phyloP scores from a whole-genome alignment of 1,140 invertebrate genomes.

The Drosophila chauvacae region DNA sequence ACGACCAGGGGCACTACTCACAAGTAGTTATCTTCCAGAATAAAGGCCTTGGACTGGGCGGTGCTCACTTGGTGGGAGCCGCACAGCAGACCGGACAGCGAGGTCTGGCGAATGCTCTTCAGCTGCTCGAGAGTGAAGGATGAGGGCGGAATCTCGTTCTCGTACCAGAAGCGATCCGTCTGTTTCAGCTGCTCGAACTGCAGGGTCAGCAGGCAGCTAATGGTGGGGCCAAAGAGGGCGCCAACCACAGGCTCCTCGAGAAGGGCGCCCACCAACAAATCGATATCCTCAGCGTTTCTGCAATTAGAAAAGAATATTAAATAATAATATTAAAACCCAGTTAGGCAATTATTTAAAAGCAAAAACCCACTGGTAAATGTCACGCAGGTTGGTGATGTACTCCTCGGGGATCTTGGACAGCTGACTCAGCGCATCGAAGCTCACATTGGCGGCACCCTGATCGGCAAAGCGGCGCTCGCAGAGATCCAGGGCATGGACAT shows the following conservation, averaged over 20 bases:
- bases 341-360: not conserved
- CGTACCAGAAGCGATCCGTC: slow-evolving; percentile 97
- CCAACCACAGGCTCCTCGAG: slow-evolving; percentile 92
- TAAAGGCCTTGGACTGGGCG: slow-evolving; percentile 93
- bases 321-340: not conserved
- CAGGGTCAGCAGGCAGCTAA: slow-evolving; percentile 92
- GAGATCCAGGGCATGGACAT: slow-evolving; percentile 86
- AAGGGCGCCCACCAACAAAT: slow-evolving; percentile 93
- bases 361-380: slow-evolving; percentile 77
- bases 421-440: slow-evolving; percentile 63
- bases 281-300: slow-evolving; percentile 92
- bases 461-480: slow-evolving; percentile 88
- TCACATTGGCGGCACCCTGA: slow-evolving; percentile 69
- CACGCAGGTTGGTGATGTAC: slow-evolving; percentile 75
- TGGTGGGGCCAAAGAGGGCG: slow-evolving; percentile 93
- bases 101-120: slow-evolving; percentile 85
- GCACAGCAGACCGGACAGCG: slow-evolving; percentile 84
- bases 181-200: slow-evolving; percentile 92
- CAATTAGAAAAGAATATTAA: slow-evolving; percentile 14
- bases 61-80: slow-evolving; percentile 85
- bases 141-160: slow-evolving; percentile 96
- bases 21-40: slow-evolving; percentile 94
- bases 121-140: slow-evolving; percentile 93
- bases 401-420: slow-evolving; percentile 76
- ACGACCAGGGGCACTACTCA: slow-evolving; percentile 85